Base-by-base conservation (phyloP, 2,113 vertebrate species). In the Dipodomys spectabilis region DNA sequence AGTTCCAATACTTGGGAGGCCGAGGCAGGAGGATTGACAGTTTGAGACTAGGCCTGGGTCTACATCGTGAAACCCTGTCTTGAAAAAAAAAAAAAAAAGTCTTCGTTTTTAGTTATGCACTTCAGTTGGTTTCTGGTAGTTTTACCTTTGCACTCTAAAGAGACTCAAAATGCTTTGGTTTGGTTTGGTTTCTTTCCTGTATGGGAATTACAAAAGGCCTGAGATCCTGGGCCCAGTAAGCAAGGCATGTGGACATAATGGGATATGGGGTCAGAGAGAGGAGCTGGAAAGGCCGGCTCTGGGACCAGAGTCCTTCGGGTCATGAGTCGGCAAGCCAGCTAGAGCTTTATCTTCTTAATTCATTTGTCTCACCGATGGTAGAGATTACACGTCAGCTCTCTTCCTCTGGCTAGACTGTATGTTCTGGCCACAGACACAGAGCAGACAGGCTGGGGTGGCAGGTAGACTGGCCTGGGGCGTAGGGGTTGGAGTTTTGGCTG, bases 351-450 rank as follows among this genome's bases (percentile, higher is more conserved):
- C 79, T 88, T 87, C 49, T 90, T 73, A n/a, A 92, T 85, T 91
- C 95, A 71, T 75, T 74, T 72, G 74, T 80, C 25, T 92, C n/a
- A 12, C 69, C 65, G 65, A 80, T 62, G 65, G 78, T 82, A 90
- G 68, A 73, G 85, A 95, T 82, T 73, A 53, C 13, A 82, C 62
- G 20, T 35, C 78, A 90, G n/a, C 44, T 67, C 5, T 75, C 88
- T 90, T 91, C 44, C 92, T 39, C 84, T 39, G 44, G 90, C 94
- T 94, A 75, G 93, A 74, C 79, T 85, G 65, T 69, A 93, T 86
- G 67, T 92, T 88, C 32, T 0, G 0, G 68, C 67, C 19, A 49
- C 44, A 82, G 67, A 86, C 71, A 49, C 10, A 30, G 57, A 84
- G 45, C 45, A 83, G 57, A 13, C 20, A 44, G 64, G 93, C n/a